phyloP scores from a whole-genome alignment of 1,140 invertebrate genomes.

The Lordiphosa collinella region DNA sequence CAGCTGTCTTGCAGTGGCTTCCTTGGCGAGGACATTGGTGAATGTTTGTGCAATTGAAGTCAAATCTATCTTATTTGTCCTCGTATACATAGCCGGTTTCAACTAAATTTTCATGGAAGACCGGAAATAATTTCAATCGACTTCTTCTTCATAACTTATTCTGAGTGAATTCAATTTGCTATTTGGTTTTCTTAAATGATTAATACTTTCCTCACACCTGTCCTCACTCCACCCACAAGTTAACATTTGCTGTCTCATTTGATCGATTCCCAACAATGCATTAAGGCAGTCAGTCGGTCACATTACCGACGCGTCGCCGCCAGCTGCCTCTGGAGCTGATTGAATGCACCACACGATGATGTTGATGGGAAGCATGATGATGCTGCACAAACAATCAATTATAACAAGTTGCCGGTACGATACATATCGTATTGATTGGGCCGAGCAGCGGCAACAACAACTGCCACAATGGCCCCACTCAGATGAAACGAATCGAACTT shows the following conservation, averaged over 20 bases:
- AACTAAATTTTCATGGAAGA: no score
- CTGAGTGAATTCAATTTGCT: background rate
- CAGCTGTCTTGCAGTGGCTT: no score
- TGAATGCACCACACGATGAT: constrained; percentile 23
- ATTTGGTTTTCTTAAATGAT: background rate
- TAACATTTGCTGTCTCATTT: constrained; percentile 22
- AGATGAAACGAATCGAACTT: constrained; percentile 59
- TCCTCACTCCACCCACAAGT: background rate
- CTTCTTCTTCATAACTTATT: background rate
- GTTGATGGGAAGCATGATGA: constrained; percentile 36
- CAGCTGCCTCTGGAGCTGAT: constrained; percentile 20
- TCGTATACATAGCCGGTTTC: no score
- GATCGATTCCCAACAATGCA: constrained; percentile 22
- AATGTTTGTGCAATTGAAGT: no score
- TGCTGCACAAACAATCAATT: constrained; percentile 72
- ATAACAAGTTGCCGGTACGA: constrained; percentile 59
- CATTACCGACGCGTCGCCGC: no score
- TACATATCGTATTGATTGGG: constrained; percentile 17
- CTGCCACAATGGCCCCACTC: constrained; percentile 44
- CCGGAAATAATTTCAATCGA: no score
- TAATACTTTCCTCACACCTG: constrained; percentile 12
- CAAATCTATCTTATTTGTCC: no score
- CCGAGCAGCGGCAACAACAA: constrained; percentile 4
- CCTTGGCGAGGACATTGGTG: no score
- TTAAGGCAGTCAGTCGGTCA: constrained; percentile 11